Conservation (phyloP, 2,888 invertebrate genomes). For the Schrankia costaestrigalis region DNA sequence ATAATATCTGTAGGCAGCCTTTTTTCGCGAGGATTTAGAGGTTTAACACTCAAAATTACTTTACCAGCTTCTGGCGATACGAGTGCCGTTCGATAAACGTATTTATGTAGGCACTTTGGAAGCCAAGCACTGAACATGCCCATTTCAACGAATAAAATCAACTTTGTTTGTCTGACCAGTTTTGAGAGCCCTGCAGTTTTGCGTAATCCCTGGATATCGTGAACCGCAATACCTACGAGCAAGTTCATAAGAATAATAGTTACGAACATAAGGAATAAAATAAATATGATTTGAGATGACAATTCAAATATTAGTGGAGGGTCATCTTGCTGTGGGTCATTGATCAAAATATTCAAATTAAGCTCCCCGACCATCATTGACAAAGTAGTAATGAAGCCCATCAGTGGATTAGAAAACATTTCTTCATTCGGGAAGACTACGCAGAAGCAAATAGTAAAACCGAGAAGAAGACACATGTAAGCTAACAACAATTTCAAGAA, state of each 20-base stretch:
- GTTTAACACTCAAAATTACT: conserved; percentile 90
- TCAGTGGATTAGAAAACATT: conserved; percentile 90
- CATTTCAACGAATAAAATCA: conserved; percentile 91
- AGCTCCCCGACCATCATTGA: conserved; percentile 95
- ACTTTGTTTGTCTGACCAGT: conserved; percentile 90
- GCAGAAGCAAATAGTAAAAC: conserved; percentile 93
- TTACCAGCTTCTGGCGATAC: conserved; percentile 91
- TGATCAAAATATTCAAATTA: conserved; percentile 87
- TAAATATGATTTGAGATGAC: conserved; percentile 90
- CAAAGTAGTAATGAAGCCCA: conserved; percentile 89
- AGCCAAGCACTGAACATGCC: conserved; percentile 89
- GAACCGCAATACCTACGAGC: conserved; percentile 92
- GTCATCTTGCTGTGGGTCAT: conserved; percentile 85
- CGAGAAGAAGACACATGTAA: conserved; percentile 90
- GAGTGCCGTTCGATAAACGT: conserved; percentile 88
- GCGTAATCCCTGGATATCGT: conserved; percentile 91
- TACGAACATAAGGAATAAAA: conserved; percentile 89
- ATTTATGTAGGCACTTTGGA: conserved; percentile 86
- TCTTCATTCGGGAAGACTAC: conserved; percentile 92
- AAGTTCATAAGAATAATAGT: conserved; percentile 93
- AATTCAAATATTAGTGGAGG: conserved; percentile 87
- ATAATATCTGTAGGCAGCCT: conserved; percentile 89
- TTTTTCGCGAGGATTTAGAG: conserved; percentile 90
- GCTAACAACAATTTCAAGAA: conserved; percentile 90
- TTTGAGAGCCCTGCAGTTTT: conserved; percentile 92